Conservation (phyloP, 1,140 invertebrate genomes). For the Trichonephila clavata region DNA sequence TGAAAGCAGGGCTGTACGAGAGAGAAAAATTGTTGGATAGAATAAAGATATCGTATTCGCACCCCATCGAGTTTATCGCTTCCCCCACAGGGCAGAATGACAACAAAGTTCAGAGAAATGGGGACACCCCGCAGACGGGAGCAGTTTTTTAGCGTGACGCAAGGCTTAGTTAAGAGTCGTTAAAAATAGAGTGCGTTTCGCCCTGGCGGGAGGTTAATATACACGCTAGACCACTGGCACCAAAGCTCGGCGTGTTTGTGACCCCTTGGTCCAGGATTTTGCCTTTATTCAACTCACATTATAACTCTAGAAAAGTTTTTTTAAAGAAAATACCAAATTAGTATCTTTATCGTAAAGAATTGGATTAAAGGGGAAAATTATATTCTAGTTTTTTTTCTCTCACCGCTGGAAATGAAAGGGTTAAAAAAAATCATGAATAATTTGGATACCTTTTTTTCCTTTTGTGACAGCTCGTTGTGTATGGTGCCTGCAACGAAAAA, state of each 20-base stretch:
- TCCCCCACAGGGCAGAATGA: background rate
- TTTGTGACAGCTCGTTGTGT: too few species aligned
- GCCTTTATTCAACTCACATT: conserved; percentile 4
- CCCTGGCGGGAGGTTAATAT: background rate
- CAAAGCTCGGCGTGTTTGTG: background rate
- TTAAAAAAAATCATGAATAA: too few species aligned
- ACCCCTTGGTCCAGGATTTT: background rate
- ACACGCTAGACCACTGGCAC: background rate
- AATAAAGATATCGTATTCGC: conserved; percentile 15
- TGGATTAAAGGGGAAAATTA: background rate
- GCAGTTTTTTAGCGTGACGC: conserved; percentile 24
- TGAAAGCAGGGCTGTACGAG: background rate
- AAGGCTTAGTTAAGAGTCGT: conserved; percentile 18
- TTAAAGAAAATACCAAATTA: background rate
- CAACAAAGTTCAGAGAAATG: conserved; percentile 9
- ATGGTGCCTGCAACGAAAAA: too few species aligned
- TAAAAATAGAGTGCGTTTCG: conserved; percentile 3
- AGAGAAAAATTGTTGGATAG: background rate
- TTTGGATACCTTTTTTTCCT: too few species aligned
- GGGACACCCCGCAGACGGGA: background rate
- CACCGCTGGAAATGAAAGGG: too few species aligned
- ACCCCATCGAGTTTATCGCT: background rate
- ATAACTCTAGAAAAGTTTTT: background rate
- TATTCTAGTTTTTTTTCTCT: too few species aligned
- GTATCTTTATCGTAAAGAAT: background rate